These are phyloP conservation scores for Poecilia latipinna DNA, from an alignment of 2,113 vertebrate species.

Conservation along the genomic window DNA sequence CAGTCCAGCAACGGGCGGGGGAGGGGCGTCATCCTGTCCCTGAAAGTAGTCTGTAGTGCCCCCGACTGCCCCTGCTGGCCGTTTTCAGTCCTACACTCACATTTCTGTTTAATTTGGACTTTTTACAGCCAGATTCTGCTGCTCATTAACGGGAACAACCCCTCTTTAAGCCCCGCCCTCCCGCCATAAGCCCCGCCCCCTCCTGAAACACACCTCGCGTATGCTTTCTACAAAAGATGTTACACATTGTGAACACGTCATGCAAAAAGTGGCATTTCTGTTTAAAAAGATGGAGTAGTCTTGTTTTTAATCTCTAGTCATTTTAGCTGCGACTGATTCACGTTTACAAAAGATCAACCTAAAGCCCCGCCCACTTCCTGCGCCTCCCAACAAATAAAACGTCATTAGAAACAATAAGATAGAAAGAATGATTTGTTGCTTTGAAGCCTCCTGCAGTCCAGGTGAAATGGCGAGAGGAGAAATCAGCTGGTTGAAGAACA, in stretches of 20 bases:
- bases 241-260: constrained; percentile 81
- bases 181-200: constrained; percentile 6
- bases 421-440: constrained; percentile 67
- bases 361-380: constrained; percentile 56
- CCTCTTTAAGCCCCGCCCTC: constrained; percentile 6
- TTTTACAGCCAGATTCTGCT: background rate
- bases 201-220: constrained; percentile 53
- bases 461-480: constrained; percentile 13
- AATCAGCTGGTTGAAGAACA: constrained; percentile 81
- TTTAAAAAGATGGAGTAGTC: constrained; percentile 81
- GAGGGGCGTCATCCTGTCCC: constrained; percentile 39
- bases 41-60: constrained; percentile 69
- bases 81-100: background rate
- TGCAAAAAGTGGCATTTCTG: constrained; percentile 81
- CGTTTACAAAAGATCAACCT: constrained; percentile 44
- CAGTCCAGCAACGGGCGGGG: constrained; percentile 20
- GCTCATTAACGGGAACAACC: constrained; percentile 25
- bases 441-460: constrained; percentile 44
- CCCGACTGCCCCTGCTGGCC: constrained; percentile 21
- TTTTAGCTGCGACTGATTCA: constrained; percentile 64
- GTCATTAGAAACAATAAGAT: constrained; percentile 72
- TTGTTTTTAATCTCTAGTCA: constrained; percentile 39
- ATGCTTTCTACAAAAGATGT: constrained; percentile 80
- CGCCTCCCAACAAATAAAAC: constrained; percentile 60
- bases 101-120: background rate